Evolutionary conservation across 2,113 vertebrate genomes (phyloP).

Genomic region (Hippotragus niger): DNA sequence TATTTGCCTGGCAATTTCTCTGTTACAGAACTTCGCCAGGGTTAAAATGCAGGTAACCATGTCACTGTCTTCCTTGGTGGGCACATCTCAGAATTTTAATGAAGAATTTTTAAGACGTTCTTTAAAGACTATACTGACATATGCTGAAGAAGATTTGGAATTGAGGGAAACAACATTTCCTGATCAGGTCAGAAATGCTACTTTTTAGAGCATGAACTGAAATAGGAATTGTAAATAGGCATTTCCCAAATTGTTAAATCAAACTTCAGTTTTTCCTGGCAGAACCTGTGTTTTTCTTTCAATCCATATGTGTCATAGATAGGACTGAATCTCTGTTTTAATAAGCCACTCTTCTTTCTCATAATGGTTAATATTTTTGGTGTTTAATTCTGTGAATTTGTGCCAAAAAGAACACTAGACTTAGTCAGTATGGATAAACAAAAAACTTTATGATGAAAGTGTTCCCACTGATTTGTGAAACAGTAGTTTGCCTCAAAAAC

Average conservation of each 20-base stretch:
- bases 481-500: neutral
- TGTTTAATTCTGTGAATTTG: neutral
- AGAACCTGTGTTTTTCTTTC: neutral
- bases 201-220: neutral
- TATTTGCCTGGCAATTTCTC: neutral
- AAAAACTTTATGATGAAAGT: neutral
- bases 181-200: conserved; percentile 88
- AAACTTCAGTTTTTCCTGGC: neutral
- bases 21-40: conserved; percentile 94
- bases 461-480: neutral
- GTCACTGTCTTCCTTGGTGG: conserved; percentile 97
- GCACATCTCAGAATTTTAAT: conserved; percentile 98
- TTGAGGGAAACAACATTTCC: conserved; percentile 96
- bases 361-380: neutral
- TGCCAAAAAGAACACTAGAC: neutral
- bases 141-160: conserved; percentile 96
- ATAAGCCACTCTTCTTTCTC: neutral
- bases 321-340: neutral
- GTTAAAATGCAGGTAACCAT: conserved; percentile 99
- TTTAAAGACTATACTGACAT: conserved; percentile 96
- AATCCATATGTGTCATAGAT: neutral
- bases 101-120: conserved; percentile 97
- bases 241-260: neutral
- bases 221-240: neutral
- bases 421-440: neutral